These are phyloP conservation scores for Gymnodraco acuticeps DNA, from an alignment of 2,797 vertebrate genomes.

Conservation along the genomic window DNA sequence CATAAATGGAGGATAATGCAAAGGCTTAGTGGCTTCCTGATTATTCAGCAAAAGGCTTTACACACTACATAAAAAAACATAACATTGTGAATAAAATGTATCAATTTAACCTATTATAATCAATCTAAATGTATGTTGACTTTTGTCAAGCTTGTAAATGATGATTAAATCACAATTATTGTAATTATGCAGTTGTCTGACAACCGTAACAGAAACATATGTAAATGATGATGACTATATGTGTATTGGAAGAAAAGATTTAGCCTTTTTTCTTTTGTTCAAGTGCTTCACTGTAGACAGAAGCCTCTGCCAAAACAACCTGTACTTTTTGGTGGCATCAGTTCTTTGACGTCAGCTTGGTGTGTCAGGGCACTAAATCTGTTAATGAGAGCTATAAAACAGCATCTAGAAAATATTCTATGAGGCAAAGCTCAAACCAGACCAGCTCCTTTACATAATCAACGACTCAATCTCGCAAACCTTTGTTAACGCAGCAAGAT, in stretches of 20 bases:
- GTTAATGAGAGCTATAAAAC: not conserved
- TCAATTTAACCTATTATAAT: not conserved
- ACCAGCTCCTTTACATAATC: not conserved
- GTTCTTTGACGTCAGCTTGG: conserved; percentile 8
- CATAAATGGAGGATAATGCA: not conserved
- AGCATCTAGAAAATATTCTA: not conserved
- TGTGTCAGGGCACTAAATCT: conserved; percentile 11
- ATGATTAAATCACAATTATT: not conserved
- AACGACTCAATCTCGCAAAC: not conserved
- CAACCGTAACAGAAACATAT: not conserved
- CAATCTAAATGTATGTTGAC: not conserved
- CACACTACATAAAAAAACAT: not conserved
- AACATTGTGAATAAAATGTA: not conserved
- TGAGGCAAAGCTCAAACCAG: not conserved
- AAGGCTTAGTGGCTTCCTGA: not conserved
- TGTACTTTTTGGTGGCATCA: not conserved
- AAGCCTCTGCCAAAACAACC: not conserved
- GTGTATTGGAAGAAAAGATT: not conserved
- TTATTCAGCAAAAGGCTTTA: not conserved
- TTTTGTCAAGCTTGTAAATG: not conserved
- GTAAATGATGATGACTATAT: not conserved
- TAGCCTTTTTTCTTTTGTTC: not conserved
- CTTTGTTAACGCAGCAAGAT: not conserved
- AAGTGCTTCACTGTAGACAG: not conserved
- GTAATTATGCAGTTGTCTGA: not conserved